phyloP scores from a whole-genome alignment of 2,113 vertebrate species.

The Prolemur simus region DNA sequence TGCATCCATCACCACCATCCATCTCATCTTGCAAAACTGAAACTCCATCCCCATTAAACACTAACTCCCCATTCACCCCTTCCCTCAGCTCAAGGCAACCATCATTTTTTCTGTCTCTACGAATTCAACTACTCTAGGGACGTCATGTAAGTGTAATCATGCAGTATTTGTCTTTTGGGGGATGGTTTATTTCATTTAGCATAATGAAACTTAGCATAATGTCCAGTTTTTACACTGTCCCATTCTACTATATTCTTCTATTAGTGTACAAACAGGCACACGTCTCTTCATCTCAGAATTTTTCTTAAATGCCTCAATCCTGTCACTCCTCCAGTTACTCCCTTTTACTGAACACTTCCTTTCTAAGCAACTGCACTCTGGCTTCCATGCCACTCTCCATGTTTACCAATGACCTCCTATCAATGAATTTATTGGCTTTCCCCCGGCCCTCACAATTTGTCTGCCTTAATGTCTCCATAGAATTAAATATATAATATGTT shows the following conservation, averaged over 20 bases:
- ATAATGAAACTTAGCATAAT: not conserved
- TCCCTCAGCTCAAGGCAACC: not conserved
- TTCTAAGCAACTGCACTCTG: not conserved
- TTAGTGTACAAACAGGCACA: not conserved
- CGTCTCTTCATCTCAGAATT: not conserved
- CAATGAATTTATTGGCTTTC: not conserved
- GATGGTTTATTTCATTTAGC: not conserved
- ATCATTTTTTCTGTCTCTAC: not conserved
- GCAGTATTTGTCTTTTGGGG: not conserved
- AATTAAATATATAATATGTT: not conserved
- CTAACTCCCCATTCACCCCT: not conserved
- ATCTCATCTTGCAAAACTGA: not conserved
- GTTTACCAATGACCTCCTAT: not conserved
- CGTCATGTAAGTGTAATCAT: not conserved
- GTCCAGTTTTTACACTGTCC: not conserved
- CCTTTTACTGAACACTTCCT: not conserved
- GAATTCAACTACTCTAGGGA: not conserved
- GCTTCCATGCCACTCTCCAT: not conserved
- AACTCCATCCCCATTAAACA: not conserved
- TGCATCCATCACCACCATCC: not conserved
- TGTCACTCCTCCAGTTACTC: not conserved
- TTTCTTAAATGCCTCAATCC: not conserved
- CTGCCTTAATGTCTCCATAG: not conserved
- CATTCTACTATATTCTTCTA: not conserved
- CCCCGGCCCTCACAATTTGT: not conserved